phyloP scores from a whole-genome alignment of 2,888 invertebrate genomes.

The Odontocerum albicorne region DNA sequence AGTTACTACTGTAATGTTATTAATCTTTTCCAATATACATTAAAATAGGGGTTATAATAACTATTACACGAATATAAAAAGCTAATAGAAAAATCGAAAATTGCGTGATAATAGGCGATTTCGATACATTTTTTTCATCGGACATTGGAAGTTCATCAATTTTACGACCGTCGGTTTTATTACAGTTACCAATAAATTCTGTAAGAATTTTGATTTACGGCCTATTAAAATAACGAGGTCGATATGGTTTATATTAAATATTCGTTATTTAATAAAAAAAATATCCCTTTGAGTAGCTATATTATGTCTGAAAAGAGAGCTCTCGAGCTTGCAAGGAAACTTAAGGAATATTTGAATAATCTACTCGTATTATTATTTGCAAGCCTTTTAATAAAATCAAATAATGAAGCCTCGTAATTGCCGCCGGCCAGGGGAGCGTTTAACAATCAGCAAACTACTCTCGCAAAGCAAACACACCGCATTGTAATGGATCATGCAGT shows the following conservation, averaged over 20 bases:
- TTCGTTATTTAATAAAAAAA: constrained; percentile 5
- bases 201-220: constrained; percentile 19
- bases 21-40: too few species aligned
- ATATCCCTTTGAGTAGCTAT: too few species aligned
- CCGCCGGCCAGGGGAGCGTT: constrained; percentile 7
- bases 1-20: too few species aligned
- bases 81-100: constrained; percentile 12
- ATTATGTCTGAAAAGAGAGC: too few species aligned
- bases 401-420: too few species aligned
- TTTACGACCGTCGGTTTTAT: constrained; percentile 18
- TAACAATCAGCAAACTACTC: too few species aligned
- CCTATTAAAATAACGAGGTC: constrained; percentile 19
- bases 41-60: neutral
- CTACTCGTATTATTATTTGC: too few species aligned
- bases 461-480: too few species aligned
- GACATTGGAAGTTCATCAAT: constrained; percentile 25
- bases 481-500: too few species aligned
- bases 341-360: too few species aligned
- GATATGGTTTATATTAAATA: constrained; percentile 13
- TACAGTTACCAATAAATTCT: constrained; percentile 14
- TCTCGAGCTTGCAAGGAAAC: too few species aligned
- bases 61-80: constrained; percentile 11
- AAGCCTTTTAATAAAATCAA: too few species aligned
- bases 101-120: constrained; percentile 19
- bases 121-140: constrained; percentile 11